A percentile compares a stretch with the other conserved stretches of the same genome.
These are phyloP conservation scores for Eulithis prunata DNA, from an alignment of 2,888 invertebrate genomes.

Conservation along the genomic window DNA sequence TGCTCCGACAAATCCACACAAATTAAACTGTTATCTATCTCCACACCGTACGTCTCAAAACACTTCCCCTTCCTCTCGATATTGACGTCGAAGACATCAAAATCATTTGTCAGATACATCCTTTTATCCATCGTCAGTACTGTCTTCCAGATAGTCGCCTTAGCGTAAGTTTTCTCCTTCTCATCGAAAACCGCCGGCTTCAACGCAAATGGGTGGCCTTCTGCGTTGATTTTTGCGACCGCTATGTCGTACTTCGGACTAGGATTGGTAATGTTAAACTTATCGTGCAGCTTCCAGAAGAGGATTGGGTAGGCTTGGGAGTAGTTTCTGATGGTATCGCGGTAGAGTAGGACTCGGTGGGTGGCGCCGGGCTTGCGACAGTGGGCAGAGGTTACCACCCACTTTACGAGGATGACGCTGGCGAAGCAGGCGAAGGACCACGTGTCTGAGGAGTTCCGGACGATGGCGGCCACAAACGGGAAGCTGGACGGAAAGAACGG, in stretches of 20 bases:
- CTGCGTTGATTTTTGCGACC: constrained; percentile 65
- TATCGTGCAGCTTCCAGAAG: constrained; percentile 70
- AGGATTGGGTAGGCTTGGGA: constrained; percentile 64
- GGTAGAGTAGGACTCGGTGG: constrained; percentile 63
- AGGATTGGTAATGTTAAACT: constrained; percentile 54
- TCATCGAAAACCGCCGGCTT: constrained; percentile 61
- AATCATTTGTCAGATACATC: constrained; percentile 68
- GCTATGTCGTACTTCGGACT: constrained; percentile 65
- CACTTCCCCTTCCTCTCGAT: constrained; percentile 50
- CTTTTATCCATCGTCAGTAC: constrained; percentile 68
- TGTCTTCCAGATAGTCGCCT: constrained; percentile 71
- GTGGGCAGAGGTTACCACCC: constrained; percentile 72
- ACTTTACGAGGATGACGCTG: constrained; percentile 64
- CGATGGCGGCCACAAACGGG: constrained; percentile 70
- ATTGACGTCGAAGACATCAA: constrained; percentile 54
- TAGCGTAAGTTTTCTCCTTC: constrained; percentile 32
- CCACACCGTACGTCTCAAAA: constrained; percentile 60
- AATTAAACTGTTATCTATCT: constrained; percentile 59
- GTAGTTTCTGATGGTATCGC: constrained; percentile 62
- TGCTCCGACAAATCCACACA: constrained; percentile 64
- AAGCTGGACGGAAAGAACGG: constrained; percentile 44
- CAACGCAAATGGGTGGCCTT: constrained; percentile 48
- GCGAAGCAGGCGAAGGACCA: constrained; percentile 74
- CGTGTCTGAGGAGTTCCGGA: constrained; percentile 54
- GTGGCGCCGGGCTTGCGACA: constrained; percentile 59